Evolutionary conservation across 2,797 vertebrate species (phyloP), one percentile per base, ranked within the genome.

Genomic region (Karalla daura): DNA sequence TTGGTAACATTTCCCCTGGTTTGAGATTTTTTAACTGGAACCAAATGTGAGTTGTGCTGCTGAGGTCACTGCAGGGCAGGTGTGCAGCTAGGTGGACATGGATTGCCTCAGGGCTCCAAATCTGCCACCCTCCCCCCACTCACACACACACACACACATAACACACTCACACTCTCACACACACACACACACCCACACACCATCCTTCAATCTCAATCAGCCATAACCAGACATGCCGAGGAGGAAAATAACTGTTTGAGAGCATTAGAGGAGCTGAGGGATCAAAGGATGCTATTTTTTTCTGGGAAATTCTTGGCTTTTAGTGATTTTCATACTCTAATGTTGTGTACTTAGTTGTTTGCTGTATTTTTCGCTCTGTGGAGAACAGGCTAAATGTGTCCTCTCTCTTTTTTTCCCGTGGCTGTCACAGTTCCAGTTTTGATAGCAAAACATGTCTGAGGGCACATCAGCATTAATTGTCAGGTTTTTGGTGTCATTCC

Each of bases 31-130:
- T 78, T 92, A 94, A 93, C 83, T 78, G 67, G 70, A 93, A 90
- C 88, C 89, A 92, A 91, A 90, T 92, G 91, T 88, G 73, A 82
- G 76, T 71, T 49, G 58, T 49, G 72, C 51, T 59, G 71, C 74
- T 77, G 74, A 86, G 90, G 89, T 92, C 91, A 93, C 49, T 27
- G 62, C 44, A 86, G 88, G 92, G 88, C 88, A 88, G 88, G 90
- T 89, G 82, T 89, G 83, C 80, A 70, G 65, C 70, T 74, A 70
- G 88, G 85, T 87, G 86, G 74, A 86, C 53, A 44, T 36, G 70
- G 60, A 71, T 65, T 23, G 75, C 84, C 75, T 74, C 52, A 71
- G 86, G 86, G 66, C 54, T 66, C 83, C 39, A 61, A 49, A 36
- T 25, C 35, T 8, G 13, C 43, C 37, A 5, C 43, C 46, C 55